These are phyloP conservation scores for Odontomyia ornata DNA, from an alignment of 2,888 invertebrate genomes.

Conservation along the genomic window DNA sequence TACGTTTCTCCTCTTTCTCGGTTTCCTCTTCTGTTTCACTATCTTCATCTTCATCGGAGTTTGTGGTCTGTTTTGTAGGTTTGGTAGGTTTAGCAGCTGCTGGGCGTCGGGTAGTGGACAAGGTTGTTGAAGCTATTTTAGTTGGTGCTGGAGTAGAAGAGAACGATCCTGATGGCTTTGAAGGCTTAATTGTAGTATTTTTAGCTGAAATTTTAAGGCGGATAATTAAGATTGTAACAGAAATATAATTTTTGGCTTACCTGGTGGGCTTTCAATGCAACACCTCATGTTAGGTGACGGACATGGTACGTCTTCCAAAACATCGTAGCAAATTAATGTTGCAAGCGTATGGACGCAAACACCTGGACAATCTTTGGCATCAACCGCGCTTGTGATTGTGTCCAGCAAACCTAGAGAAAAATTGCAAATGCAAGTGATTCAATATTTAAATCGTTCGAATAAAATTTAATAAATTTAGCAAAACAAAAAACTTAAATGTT, in stretches of 20 bases:
- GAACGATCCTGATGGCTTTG: constrained; percentile 55
- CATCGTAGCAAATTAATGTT: constrained; percentile 85
- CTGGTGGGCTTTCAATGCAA: constrained; percentile 79
- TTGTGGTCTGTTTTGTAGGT: constrained; percentile 20
- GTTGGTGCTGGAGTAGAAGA: constrained; percentile 56
- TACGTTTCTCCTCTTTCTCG: constrained; percentile 24
- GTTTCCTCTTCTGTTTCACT: not conserved
- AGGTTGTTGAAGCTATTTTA: constrained; percentile 49
- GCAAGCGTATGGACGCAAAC: constrained; percentile 87
- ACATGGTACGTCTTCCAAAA: constrained; percentile 82
- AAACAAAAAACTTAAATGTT: too few species aligned
- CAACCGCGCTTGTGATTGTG: constrained; percentile 84
- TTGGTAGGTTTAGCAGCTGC: constrained; percentile 29
- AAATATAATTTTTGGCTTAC: constrained; percentile 64
- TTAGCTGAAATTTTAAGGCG: constrained; percentile 51
- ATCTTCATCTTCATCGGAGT: not conserved
- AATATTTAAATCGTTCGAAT: not conserved
- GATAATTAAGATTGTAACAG: not conserved
- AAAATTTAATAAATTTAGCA: too few species aligned
- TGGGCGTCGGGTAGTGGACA: constrained; percentile 15
- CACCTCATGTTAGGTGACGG: constrained; percentile 85
- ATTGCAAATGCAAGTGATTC: not conserved
- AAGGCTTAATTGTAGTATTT: constrained; percentile 48
- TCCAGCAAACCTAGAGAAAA: constrained; percentile 76
- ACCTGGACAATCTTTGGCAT: constrained; percentile 87